Base-by-base conservation (phyloP, 2,113 vertebrate genomes). In the Recurvirostra avosetta region DNA sequence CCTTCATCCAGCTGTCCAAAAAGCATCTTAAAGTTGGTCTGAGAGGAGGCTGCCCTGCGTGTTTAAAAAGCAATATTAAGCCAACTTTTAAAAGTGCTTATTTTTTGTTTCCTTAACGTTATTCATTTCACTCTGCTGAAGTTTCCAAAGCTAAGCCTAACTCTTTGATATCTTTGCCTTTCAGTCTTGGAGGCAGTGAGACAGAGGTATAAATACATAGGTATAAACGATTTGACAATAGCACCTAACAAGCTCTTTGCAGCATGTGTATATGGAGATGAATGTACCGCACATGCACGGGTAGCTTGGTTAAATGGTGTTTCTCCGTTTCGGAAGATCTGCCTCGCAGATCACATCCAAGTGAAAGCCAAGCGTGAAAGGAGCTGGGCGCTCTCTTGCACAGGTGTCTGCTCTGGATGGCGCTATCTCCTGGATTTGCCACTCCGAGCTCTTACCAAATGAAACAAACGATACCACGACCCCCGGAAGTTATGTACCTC, bases 321-420 rank as follows among this genome's bases (percentile, higher is more conserved):
- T 86, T 56, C 59, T 65, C 61, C 56, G 7, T 59, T 68, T 45
- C 4, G 2, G 12, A 25, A 52, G 49, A n/a, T n/a, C 67, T 49
- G 16, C 43, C 5, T 73, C 56, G 49, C 61, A n/a, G 40, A 80
- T 65, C 18, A 67, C 16, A 70, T 83, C 61, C 50, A 88, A 76
- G 70, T 86, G 62, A 29, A 88, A 78, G n/a, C 66, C 86, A 47
- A 67, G 49, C 9, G 4, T 80, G 21, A 77, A 47, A 47, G 55
- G 53, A 76, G 63, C 36, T 62, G 49, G 29, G 62, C 0, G 2
- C 61, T 79, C 61, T 72, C n/a, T 11, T 43, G 87, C 84, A 76
- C 94, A 96, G 97, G 92, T 97, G 96, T 92, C 90, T 68, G 89
- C 76, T 61, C 40, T 86, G 92, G 76, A 75, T 82, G 86, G 61